Evolutionary conservation across 2,888 invertebrate species (phyloP), one percentile per base, ranked within the genome.

Genomic region (Protula sp.): DNA sequence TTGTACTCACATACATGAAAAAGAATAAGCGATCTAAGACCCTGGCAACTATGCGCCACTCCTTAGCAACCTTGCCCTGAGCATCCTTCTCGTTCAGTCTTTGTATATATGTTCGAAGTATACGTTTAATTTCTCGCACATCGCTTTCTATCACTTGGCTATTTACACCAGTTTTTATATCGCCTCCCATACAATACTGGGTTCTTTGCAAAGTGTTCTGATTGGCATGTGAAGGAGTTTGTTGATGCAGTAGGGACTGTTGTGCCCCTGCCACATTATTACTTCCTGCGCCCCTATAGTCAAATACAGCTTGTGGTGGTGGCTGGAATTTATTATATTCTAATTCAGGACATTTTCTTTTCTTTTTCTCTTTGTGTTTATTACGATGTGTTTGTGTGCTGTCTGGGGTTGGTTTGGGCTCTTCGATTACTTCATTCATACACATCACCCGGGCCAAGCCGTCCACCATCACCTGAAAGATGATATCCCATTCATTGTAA

Each of bases 361-460:
- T 57, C 53, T 64, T 62, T 38, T 60, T 62, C 47, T 62, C 62
- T 45, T 62, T 62, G 52, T 63, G 60, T 47, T 63, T 61, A n/a
- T n/a, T n/a, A 9, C 57, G 29, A 30, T 61, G 63, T 2, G 55
- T 53, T 19, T 53, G 27, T 5, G 22, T 38, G 5, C 31, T 22
- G 30, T 30, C 55, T 4, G 31, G 4, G 14, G 27, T 2, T 14
- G 47, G 5, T 4, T 51, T 53, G 2, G 59, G 53, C 2, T 65
- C 65, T 29, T 65, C 65, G 14, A 63, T 31, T 4, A 55, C 61
- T 31, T 65, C 65, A 19, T 47, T 59, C 78, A 79, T 78, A 61
- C 78, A 79, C 59, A 79, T 69, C 9, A 78, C 61, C 14, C 75
- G 65, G 2, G 76, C 77, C 53, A 79, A 67, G 48, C 72, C 69